These are phyloP conservation scores for Antigone vipio DNA, from an alignment of 2,113 vertebrate species.

Conservation along the genomic window DNA sequence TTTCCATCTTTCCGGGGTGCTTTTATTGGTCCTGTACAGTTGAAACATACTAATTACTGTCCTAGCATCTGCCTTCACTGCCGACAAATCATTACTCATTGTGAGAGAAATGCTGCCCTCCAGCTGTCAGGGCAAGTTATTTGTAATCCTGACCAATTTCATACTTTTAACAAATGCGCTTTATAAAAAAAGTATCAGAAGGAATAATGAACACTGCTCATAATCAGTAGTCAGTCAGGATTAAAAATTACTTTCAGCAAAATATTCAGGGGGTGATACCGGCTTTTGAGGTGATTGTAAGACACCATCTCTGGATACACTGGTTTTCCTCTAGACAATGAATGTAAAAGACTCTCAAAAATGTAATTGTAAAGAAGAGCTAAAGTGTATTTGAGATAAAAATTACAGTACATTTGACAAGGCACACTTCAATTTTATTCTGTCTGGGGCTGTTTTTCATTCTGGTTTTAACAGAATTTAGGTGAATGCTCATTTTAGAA, in stretches of 20 bases:
- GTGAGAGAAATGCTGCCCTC: constrained; percentile 56
- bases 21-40: neutral
- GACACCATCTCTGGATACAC: neutral
- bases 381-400: neutral
- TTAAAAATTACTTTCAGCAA: neutral
- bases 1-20: neutral
- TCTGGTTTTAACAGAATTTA: neutral
- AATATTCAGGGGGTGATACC: neutral
- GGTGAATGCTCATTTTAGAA: neutral
- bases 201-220: neutral
- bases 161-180: neutral
- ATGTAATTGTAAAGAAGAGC: neutral
- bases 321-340: neutral
- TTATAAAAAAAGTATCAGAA: neutral
- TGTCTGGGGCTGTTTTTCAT: neutral
- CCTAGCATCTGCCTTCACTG: neutral
- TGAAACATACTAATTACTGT: neutral
- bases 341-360: neutral
- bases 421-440: neutral
- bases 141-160: neutral
- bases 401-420: neutral
- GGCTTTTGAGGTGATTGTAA: neutral
- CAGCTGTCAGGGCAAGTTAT: constrained; percentile 57
- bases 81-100: neutral
- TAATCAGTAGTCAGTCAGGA: neutral